phyloP scores from a whole-genome alignment of 2,113 vertebrate species.

The Spheniscus mendiculus region DNA sequence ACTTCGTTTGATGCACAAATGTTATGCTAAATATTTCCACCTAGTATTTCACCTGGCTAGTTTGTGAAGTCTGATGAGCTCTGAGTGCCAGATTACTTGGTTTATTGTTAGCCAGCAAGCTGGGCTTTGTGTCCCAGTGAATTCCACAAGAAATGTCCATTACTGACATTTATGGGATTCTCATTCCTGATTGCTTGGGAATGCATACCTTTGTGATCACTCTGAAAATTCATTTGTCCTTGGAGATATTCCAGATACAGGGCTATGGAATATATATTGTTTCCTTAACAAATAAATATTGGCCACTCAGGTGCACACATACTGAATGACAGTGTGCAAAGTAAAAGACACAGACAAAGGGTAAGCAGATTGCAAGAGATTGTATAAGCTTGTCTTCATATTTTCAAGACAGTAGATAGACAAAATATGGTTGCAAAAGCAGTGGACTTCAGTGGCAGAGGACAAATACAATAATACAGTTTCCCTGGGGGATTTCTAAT shows the following conservation, averaged over 20 bases:
- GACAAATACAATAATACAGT: neutral
- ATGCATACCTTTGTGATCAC: neutral
- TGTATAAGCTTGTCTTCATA: neutral
- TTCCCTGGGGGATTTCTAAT: neutral
- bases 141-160: neutral
- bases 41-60: neutral
- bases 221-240: neutral
- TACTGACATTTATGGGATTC: neutral
- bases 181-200: neutral
- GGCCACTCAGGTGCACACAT: neutral
- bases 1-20: neutral
- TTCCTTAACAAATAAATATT: neutral
- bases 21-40: neutral
- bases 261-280: neutral
- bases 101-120: neutral
- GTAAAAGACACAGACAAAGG: neutral
- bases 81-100: accelerated
- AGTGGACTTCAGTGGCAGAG: neutral
- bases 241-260: neutral
- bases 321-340: accelerated
- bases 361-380: neutral
- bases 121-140: neutral
- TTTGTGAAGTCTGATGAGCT: neutral
- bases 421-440: neutral
- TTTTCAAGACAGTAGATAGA: neutral